Conservation (phyloP, 2,797 vertebrate species). For the Sebastes trivittatus region DNA sequence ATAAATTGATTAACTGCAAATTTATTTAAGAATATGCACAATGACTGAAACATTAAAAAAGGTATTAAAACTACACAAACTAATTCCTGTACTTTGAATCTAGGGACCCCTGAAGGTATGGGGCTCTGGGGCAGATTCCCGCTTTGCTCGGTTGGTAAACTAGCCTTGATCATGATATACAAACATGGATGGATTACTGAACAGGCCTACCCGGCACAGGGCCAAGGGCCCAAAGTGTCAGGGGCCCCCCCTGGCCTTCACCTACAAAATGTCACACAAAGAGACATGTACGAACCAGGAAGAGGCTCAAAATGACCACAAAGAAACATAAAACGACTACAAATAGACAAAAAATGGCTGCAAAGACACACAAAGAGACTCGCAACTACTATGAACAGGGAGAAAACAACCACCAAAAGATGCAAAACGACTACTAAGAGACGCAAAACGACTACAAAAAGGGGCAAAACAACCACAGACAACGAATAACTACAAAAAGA, state of each 20-base stretch:
- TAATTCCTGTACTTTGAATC: no score
- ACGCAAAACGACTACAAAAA: not conserved
- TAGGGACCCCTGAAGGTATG: not conserved
- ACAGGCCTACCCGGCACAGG: not conserved
- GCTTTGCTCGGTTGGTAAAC: no score
- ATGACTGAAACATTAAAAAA: not conserved
- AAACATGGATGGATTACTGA: not conserved
- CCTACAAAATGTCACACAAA: not conserved
- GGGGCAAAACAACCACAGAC: not conserved
- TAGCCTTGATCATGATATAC: not conserved
- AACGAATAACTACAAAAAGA: no score
- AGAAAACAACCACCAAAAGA: not conserved
- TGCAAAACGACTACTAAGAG: not conserved
- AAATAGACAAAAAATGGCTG: no score
- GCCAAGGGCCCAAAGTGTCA: not conserved
- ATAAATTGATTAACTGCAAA: not conserved
- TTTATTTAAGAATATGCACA: not conserved
- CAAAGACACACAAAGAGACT: not conserved
- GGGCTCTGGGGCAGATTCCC: not conserved
- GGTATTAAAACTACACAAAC: no score
- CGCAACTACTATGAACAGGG: no score
- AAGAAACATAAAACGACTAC: not conserved
- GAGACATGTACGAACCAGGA: not conserved
- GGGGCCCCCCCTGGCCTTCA: no score
- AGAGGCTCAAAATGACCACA: not conserved